Conservation (phyloP, 2,113 vertebrate species). For the Gopherus flavomarginatus region DNA sequence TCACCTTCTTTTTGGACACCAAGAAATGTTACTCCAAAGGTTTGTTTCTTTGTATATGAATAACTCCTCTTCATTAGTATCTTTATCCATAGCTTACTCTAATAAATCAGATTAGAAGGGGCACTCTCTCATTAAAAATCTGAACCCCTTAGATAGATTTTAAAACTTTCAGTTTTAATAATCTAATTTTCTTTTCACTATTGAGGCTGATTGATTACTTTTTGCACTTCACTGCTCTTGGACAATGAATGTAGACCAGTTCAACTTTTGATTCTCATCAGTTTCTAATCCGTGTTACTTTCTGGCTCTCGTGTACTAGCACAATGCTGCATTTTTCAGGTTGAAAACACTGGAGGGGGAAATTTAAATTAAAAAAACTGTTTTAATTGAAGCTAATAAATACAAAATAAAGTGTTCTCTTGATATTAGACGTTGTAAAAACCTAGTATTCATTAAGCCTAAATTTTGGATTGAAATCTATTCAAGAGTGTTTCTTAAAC, state of each 20-base stretch:
- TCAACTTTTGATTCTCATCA: background rate
- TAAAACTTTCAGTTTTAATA: background rate
- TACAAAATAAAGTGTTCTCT: background rate
- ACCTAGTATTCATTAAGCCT: background rate
- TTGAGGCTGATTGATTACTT: constrained; percentile 5
- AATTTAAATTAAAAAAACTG: background rate
- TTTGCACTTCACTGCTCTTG: background rate
- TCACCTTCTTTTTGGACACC: background rate
- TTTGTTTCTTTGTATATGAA: background rate
- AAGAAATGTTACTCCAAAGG: background rate
- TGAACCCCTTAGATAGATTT: background rate
- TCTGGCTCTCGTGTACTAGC: accelerated
- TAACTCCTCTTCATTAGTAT: background rate
- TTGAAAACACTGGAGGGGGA: background rate
- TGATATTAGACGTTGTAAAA: background rate
- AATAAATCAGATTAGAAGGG: background rate
- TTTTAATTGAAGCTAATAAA: constrained; percentile 1
- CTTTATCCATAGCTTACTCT: background rate
- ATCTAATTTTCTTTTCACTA: background rate
- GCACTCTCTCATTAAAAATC: background rate
- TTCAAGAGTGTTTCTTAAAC: background rate
- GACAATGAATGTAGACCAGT: background rate
- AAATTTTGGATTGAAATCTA: background rate
- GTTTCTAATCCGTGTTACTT: background rate
- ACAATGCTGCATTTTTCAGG: background rate